Conservation (phyloP, 2,113 vertebrate genomes). For the Bufo gargarizans region DNA sequence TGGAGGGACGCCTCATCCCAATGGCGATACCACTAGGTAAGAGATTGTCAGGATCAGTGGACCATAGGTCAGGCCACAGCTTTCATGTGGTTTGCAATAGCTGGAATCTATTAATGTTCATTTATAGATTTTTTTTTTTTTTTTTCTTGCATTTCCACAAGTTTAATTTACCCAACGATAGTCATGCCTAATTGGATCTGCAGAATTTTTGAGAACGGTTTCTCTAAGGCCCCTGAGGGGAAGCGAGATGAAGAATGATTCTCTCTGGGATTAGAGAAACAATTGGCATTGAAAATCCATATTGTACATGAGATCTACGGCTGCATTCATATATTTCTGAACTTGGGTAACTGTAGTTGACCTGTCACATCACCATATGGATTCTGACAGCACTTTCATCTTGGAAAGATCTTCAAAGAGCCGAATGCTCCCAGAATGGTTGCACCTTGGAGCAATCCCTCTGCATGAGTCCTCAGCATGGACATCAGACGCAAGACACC, state of each 20-base stretch:
- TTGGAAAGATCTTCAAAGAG: slow-evolving; percentile 16
- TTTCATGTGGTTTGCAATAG: background rate
- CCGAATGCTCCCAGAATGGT: background rate
- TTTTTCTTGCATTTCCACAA: background rate
- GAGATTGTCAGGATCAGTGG: background rate
- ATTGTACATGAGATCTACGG: slow-evolving; percentile 2
- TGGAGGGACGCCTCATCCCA: slow-evolving; percentile 77
- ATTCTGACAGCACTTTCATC: slow-evolving; percentile 3
- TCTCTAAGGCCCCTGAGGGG: background rate
- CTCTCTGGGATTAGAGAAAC: background rate
- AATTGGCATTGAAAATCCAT: background rate
- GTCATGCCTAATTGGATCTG: background rate
- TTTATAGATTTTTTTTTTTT: too few species aligned
- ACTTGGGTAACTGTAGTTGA: background rate
- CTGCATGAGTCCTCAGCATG: background rate
- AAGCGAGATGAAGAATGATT: background rate
- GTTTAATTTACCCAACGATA: background rate
- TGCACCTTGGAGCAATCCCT: background rate
- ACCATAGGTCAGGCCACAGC: background rate
- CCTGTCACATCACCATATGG: background rate
- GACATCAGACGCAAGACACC: background rate
- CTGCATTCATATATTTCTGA: background rate
- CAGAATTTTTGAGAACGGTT: background rate
- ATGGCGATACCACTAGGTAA: slow-evolving; percentile 90
- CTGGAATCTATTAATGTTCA: background rate